Evolutionary conservation across 2,113 vertebrate genomes (phyloP), one percentile per base, ranked within the genome.

Genomic region (Paradoxurus hermaphroditus): DNA sequence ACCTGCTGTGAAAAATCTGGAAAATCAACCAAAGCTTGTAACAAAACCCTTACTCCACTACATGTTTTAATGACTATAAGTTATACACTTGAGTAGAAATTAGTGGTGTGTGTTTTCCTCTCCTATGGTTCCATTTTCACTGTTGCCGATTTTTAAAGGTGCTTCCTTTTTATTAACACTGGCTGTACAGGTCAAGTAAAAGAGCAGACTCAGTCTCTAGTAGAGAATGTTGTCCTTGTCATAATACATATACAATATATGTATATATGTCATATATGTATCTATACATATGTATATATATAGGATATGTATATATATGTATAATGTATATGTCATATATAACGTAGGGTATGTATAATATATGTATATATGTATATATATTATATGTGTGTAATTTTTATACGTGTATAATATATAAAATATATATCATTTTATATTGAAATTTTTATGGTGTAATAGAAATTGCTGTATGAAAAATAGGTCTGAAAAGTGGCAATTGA

Each of bases 401-500:
- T 59, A 9, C 9, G 7, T 23, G 56, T 59, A 59, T 59, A 59
- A 59, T 59, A 59, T 59, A 59, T 9, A 59, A 59, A 59, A 59
- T 59, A 59, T 59, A 59, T 90, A 72, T 5, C 18, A 3, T 94
- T 95, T 92, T 92, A 75, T 72, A 63, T 86, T 75, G 39, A 41
- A 68, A 51, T 95, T 95, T 79, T 91, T 19, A 77, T 95, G 89
- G 65, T 77, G 21, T 23, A 19, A 27, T 89, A 59, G 73, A 94
- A 92, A 95, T 94, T 65, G 29, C 63, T 94, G 94, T 29, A 92
- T 94, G 84, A 86, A 39, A 86, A 90, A 86, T 92, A 68, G 34
- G 49, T 86, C 94, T 87, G 81, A 95, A 97, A 96, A 83, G 70
- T 90, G 82, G 82, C 79, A 46, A 56, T 79, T 94, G 82, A 53